Percentiles rank a stretch among this genome's conserved stretches.
phyloP scores from a whole-genome alignment of 1,140 invertebrate genomes.

The Drosophila pseudoananassae region DNA sequence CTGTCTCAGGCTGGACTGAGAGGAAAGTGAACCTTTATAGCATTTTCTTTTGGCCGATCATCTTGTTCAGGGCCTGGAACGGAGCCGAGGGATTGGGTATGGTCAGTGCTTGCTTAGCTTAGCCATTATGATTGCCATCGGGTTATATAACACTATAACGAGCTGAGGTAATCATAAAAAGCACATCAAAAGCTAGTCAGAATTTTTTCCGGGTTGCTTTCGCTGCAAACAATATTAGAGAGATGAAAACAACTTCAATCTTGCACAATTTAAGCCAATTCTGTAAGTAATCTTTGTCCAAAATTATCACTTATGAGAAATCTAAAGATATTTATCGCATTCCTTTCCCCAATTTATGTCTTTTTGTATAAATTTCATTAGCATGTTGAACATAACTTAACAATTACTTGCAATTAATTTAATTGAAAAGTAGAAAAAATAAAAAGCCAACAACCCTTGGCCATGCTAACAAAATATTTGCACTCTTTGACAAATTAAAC shows the following conservation, averaged over 20 bases:
- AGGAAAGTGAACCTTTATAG: slow-evolving; percentile 52
- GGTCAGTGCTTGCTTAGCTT: slow-evolving; percentile 30
- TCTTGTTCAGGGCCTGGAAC: slow-evolving; percentile 51
- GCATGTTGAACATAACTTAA: slow-evolving; percentile 37
- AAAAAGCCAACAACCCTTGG: slow-evolving; percentile 13
- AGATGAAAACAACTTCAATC: background rate
- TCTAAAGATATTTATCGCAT: background rate
- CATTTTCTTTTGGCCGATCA: slow-evolving; percentile 31
- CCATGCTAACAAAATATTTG: slow-evolving; percentile 44
- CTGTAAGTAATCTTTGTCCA: background rate
- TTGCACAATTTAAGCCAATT: background rate
- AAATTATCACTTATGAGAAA: slow-evolving; percentile 7
- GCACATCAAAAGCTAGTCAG: slow-evolving; percentile 20
- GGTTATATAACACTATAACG: slow-evolving; percentile 43
- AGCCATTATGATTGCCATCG: slow-evolving; percentile 17
- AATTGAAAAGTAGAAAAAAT: slow-evolving; percentile 23
- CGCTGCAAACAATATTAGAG: background rate
- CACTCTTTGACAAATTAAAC: slow-evolving; percentile 59
- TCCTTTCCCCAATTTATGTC: slow-evolving; percentile 9
- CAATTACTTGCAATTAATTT: slow-evolving; percentile 56
- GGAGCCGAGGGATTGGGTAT: slow-evolving; percentile 43
- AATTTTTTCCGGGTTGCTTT: slow-evolving; percentile 24
- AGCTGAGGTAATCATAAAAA: slow-evolving; percentile 21
- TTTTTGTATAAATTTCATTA: slow-evolving; percentile 18
- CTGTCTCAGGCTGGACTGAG: background rate